phyloP scores from a whole-genome alignment of 1,140 invertebrate species.

The Carcinoscorpius rotundicauda region DNA sequence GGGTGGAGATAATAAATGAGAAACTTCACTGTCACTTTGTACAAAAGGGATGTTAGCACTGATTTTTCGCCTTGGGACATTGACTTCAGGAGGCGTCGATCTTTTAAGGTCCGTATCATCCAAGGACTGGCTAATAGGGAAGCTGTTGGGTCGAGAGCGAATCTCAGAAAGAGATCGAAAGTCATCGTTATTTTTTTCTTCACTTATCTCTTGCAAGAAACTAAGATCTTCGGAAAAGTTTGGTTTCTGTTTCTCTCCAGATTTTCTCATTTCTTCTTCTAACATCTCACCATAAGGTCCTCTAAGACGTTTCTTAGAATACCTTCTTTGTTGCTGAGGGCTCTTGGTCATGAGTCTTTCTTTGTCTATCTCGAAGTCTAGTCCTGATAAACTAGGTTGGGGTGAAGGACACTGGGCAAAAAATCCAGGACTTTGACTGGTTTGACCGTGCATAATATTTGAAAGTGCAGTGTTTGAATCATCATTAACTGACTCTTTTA shows the following conservation, averaged over 20 bases:
- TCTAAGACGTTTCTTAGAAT: slow-evolving; percentile 51
- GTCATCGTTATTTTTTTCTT: no score
- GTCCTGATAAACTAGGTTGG: no score
- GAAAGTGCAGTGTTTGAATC: no score
- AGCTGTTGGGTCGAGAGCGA: slow-evolving; percentile 2
- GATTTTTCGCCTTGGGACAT: slow-evolving; percentile 36
- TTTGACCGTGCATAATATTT: no score
- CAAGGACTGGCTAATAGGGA: slow-evolving; percentile 13
- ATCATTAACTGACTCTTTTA: no score
- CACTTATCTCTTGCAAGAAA: slow-evolving; percentile 11
- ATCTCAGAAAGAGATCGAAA: background rate
- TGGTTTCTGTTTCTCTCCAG: slow-evolving; percentile 15
- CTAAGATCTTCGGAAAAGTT: slow-evolving; percentile 11
- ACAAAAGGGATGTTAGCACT: slow-evolving; percentile 35
- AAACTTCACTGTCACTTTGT: background rate
- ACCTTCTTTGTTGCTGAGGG: slow-evolving; percentile 35
- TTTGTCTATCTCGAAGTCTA: no score
- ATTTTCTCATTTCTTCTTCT: slow-evolving; percentile 65
- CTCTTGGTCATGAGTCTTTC: slow-evolving; percentile 10
- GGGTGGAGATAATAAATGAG: slow-evolving; percentile 1
- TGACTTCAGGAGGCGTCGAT: background rate
- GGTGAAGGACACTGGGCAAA: no score
- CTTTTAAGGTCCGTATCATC: no score
- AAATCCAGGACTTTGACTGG: no score
- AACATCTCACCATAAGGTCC: slow-evolving; percentile 71